Evolutionary conservation across 2,113 vertebrate genomes (phyloP).

Genomic region (Caranx melampygus): DNA sequence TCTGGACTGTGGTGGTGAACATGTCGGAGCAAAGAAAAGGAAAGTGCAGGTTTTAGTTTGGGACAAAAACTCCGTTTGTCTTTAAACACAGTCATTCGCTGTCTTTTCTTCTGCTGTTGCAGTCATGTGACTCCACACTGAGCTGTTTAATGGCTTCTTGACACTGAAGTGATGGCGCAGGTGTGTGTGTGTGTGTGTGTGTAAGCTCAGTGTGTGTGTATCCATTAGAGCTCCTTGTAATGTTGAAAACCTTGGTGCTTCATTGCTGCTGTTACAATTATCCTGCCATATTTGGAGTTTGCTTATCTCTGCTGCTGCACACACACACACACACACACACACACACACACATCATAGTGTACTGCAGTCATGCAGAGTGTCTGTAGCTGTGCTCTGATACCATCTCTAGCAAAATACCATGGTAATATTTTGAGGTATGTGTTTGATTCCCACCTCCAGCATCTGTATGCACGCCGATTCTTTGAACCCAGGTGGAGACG

Average conservation of each 20-base stretch:
- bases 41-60: neutral
- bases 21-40: too few relatives aligned
- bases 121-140: neutral
- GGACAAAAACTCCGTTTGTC: neutral
- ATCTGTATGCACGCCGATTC: neutral
- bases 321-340: neutral
- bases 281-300: neutral
- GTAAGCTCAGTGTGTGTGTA: neutral
- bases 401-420: neutral
- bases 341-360: neutral
- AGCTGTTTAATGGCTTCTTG: neutral
- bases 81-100: too few relatives aligned
- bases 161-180: neutral
- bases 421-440: neutral
- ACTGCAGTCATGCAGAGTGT: neutral
- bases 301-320: neutral
- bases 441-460: neutral
- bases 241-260: too few relatives aligned
- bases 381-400: neutral
- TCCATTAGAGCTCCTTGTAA: neutral
- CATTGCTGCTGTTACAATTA: too few relatives aligned
- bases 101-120: neutral
- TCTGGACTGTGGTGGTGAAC: too few relatives aligned
- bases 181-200: neutral
- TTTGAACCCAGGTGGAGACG: slow-evolving; percentile 13